Base-by-base conservation (phyloP, 2,888 invertebrate genomes). In the Anodontia alba region DNA sequence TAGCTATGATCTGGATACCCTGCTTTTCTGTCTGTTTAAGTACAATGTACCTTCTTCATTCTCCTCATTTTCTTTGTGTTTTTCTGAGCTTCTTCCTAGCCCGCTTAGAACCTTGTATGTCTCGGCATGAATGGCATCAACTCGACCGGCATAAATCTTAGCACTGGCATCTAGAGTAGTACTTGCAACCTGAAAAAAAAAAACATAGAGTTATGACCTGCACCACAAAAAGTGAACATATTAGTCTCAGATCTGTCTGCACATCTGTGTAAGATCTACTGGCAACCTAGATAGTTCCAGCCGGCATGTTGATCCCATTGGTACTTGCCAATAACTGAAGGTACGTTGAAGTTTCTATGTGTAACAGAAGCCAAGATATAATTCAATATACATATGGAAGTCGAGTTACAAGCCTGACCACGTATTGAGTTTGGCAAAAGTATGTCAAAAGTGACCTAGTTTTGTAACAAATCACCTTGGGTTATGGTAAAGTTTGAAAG, bases 91-190 rank as follows among this genome's bases (percentile, higher is more conserved):
- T 38, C 92, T 88, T 68, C 96, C 96, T 73, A 97, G 94, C 0
- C 96, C 97, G 80, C 92, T 91, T 26, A 94, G 89, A 95, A 98
- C 96, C 92, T 97, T 97, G 85, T 97, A 95, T 0, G 97, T 96
- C 92, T 97, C 97, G 62, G 96, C 95, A 93, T 98, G 97, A 15
- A 98, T 96, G 49, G 96, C 96, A 94, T 98, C 98, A 0, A 98
- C 98, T 80, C 98, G 96, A 81, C 97, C 96, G 0, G 97, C 97
- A 94, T 98, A 98, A 73, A 98, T 98, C 93, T 97, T 97, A 0
- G 97, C 96, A 12, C 98, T 97, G 0, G 98, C 98, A 94, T 98
- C 98, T 70, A 98, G 95, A 0, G 98, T 97, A 0, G 97, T 97
- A 69, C 97, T 97, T 0, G 97, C 98, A 17, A 97, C 96, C 96